These are phyloP conservation scores for Mantis religiosa DNA, from an alignment of 2,888 invertebrate genomes.

Conservation along the genomic window DNA sequence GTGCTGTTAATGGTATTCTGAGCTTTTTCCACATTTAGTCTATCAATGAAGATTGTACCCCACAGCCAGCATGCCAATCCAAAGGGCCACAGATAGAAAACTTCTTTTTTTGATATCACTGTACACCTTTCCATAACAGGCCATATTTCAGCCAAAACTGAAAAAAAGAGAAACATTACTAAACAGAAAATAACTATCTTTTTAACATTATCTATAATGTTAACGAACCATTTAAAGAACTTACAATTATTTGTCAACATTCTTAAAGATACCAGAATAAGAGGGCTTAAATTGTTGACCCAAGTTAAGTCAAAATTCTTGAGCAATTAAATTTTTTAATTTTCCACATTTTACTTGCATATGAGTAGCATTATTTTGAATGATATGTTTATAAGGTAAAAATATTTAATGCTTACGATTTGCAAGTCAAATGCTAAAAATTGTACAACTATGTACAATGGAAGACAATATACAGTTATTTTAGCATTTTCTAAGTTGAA, in stretches of 20 bases:
- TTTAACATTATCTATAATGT: no score
- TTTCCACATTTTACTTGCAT: no score
- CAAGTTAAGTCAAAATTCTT: no score
- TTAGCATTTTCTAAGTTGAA: no score
- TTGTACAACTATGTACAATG: no score
- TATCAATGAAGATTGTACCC: constrained; percentile 53
- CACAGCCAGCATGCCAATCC: constrained; percentile 51
- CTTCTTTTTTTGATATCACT: constrained; percentile 51
- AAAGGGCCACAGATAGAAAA: constrained; percentile 51
- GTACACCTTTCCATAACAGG: constrained; percentile 47
- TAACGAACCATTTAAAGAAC: not conserved
- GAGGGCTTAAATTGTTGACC: no score
- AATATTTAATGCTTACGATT: no score
- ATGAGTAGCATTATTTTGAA: no score
- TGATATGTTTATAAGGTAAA: no score
- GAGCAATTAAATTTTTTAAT: no score
- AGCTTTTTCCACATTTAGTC: constrained; percentile 47
- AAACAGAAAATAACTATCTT: not conserved
- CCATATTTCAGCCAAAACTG: constrained; percentile 42
- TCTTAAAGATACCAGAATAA: not conserved
- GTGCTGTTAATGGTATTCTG: constrained; percentile 40
- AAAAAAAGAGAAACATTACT: not conserved
- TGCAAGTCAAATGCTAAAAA: no score
- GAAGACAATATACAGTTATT: no score
- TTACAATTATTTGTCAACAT: not conserved